Conservation (phyloP, 2,113 vertebrate species). For the Brachirus orientalis region DNA sequence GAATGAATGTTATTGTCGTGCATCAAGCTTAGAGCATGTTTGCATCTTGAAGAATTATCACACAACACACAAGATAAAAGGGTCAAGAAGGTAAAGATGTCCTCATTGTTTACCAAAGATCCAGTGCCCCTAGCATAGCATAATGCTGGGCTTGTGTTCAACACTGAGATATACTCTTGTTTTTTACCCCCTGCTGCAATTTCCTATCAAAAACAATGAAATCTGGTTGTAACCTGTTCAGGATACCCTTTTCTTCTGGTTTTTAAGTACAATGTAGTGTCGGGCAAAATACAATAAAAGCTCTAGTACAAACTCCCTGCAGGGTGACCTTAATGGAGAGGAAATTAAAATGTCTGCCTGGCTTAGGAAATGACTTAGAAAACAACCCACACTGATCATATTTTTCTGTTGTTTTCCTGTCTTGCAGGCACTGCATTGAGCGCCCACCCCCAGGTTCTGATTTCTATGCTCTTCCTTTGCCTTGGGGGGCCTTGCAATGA, state of each 20-base stretch:
- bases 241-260: slow-evolving; percentile 30
- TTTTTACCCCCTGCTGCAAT: slow-evolving; percentile 47
- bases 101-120: slow-evolving; percentile 47
- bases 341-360: slow-evolving; percentile 49
- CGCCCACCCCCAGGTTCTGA: slow-evolving; percentile 85
- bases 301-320: slow-evolving; percentile 13
- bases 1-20: slow-evolving; percentile 58
- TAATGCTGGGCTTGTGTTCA: slow-evolving; percentile 47
- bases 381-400: slow-evolving; percentile 21
- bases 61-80: slow-evolving; percentile 55
- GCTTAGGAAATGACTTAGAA: slow-evolving; percentile 28
- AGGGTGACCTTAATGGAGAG: slow-evolving; percentile 19
- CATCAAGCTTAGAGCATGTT: slow-evolving; percentile 39
- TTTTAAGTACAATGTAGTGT: slow-evolving; percentile 24
- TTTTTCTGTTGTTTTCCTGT: slow-evolving; percentile 47
- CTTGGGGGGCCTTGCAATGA: slow-evolving; percentile 83
- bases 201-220: slow-evolving; percentile 40
- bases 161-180: slow-evolving; percentile 35
- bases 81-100: slow-evolving; percentile 53
- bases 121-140: slow-evolving; percentile 19
- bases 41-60: slow-evolving; percentile 58
- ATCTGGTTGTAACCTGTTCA: slow-evolving; percentile 56
- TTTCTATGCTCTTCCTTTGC: slow-evolving; percentile 87
- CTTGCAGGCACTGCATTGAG: slow-evolving; percentile 81
- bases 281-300: neutral